Evolutionary conservation across 1,140 invertebrate species (phyloP).

Genomic region (Philopotamus ludificatus): DNA sequence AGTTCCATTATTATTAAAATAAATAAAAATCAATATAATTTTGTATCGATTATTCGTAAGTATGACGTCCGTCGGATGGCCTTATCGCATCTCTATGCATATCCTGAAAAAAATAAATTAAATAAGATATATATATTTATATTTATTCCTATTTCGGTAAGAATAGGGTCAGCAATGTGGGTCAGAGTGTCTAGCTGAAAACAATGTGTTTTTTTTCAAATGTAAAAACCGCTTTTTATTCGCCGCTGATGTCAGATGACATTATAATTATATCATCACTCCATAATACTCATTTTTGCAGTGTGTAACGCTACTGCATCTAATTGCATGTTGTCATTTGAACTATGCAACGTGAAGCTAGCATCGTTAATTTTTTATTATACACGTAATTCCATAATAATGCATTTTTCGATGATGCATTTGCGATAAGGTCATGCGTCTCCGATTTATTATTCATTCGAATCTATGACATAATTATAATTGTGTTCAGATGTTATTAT

Average conservation of each 20-base stretch:
- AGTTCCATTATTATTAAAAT: too few species aligned
- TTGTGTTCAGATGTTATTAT: too few species aligned
- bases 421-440: too few species aligned
- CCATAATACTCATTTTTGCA: background rate
- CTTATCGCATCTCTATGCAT: too few species aligned
- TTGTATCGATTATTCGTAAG: conserved; percentile 20
- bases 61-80: too few species aligned
- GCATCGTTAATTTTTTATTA: background rate
- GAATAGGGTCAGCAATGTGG: conserved; percentile 9
- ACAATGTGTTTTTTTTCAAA: background rate
- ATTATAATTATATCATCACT: background rate
- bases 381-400: background rate
- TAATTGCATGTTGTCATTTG: background rate
- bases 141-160: conserved; percentile 8
- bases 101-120: too few species aligned
- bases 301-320: background rate
- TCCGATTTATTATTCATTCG: too few species aligned
- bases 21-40: too few species aligned
- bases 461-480: too few species aligned
- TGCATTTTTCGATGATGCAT: background rate
- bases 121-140: too few species aligned
- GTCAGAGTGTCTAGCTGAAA: conserved; percentile 16
- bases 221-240: background rate
- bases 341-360: background rate
- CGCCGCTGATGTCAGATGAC: background rate